Base-by-base conservation (phyloP, 1,140 invertebrate species). In the Drosophila mojavensis region DNA sequence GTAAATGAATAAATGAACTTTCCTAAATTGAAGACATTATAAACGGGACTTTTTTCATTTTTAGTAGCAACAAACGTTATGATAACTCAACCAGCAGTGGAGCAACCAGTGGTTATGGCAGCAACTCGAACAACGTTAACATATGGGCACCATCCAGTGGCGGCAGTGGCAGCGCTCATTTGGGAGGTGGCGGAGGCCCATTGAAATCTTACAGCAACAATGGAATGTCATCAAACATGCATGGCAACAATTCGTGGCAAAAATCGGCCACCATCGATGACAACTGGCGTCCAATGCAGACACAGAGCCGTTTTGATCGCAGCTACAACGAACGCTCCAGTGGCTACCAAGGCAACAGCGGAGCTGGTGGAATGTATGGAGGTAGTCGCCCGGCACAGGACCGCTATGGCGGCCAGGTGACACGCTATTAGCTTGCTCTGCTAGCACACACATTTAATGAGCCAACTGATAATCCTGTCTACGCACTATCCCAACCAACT, bases 281-380 rank as follows among this genome's bases (percentile, higher is more conserved):
- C 43, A 84, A 63, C 60, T 91, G 91, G 89, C 88, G 91, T 6
- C 77, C 76, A 5, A 65, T 91, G 51, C 75, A 76, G 36, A 58
- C 79, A 7, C 89, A 91, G 51, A 82, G 85, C 17, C 90, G 91
- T 11, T 92, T 91, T 33, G 91, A 92, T 70, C 88, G 91, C 30
- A 81, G 78, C 10, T 92, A 91, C 51, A 92, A 91, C 67, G 91
- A 92, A 63, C 89, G 91, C 11, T 83, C 88, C 2, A 75, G 81
- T 43, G 86, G 90, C 45, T 89, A 89, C 48, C 82, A 91, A 43
- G 80, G 82, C 47, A 77, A 79, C 39, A 78, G 78, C 26, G 61
- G 77, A 2, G 55, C 64, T 2, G 75, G 80, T 3, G 84, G 84
- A 41, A 85, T 91, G 79, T 91, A 91, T 13, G 84, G 84, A 0